Conservation (phyloP, 2,888 invertebrate species). For the Drosophila putrida region DNA sequence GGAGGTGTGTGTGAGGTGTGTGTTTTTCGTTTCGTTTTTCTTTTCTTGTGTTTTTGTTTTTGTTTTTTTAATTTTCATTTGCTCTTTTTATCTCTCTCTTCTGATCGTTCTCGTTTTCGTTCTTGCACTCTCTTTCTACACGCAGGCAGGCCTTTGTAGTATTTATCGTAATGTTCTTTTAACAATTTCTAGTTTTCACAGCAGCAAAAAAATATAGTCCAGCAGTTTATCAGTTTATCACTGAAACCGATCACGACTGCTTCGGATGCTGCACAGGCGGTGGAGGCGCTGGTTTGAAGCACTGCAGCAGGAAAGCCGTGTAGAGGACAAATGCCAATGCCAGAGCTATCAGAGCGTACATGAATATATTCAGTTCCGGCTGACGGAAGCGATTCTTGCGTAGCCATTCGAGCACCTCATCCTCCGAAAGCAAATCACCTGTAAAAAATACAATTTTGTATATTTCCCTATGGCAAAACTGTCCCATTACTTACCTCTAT, state of each 20-base stretch:
- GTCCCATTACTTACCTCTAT: slow-evolving; percentile 88
- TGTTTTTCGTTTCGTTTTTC: slow-evolving; percentile 38
- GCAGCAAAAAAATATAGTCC: slow-evolving; percentile 33
- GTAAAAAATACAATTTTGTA: neutral
- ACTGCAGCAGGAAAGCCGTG: slow-evolving; percentile 95
- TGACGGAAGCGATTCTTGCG: slow-evolving; percentile 96
- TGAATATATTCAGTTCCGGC: slow-evolving; percentile 96
- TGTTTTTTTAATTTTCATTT: slow-evolving; percentile 37
- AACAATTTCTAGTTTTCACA: slow-evolving; percentile 41
- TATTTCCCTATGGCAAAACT: neutral
- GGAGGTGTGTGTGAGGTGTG: slow-evolving; percentile 14
- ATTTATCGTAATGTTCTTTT: slow-evolving; percentile 33
- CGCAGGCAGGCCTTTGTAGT: slow-evolving; percentile 43
- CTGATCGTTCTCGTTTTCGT: slow-evolving; percentile 10
- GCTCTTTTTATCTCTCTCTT: slow-evolving; percentile 35
- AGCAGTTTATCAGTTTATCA: slow-evolving; percentile 37
- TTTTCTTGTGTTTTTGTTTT: slow-evolving; percentile 27
- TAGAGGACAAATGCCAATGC: slow-evolving; percentile 94
- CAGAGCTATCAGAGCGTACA: slow-evolving; percentile 95
- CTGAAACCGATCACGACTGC: slow-evolving; percentile 82
- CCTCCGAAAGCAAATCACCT: slow-evolving; percentile 94
- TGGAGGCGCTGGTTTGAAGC: slow-evolving; percentile 91
- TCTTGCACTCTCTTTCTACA: slow-evolving; percentile 24
- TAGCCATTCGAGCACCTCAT: slow-evolving; percentile 96
- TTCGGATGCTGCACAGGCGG: slow-evolving; percentile 86